These are phyloP conservation scores for Onychomys torridus DNA, from an alignment of 2,797 vertebrate genomes.

Conservation along the genomic window DNA sequence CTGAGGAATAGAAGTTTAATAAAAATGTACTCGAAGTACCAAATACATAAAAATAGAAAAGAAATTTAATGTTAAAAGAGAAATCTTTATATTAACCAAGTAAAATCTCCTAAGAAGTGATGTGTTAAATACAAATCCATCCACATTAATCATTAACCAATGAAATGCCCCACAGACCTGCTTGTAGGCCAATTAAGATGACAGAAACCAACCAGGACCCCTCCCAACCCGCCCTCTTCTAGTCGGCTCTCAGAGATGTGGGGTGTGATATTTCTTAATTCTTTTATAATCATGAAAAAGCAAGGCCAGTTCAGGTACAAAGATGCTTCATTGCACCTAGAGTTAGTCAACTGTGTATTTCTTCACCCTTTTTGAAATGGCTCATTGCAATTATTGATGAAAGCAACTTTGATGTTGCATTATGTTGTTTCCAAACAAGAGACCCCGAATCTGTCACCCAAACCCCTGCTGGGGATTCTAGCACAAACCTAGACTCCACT, in stretches of 20 bases:
- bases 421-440: constrained; percentile 74
- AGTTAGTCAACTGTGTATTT: constrained; percentile 72
- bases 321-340: neutral
- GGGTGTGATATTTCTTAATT: neutral
- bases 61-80: constrained; percentile 54
- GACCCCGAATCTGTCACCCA: neutral
- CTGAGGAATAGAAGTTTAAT: neutral
- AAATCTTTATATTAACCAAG: neutral
- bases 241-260: neutral
- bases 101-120: constrained; percentile 24
- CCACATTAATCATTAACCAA: neutral
- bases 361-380: constrained; percentile 78
- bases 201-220: neutral
- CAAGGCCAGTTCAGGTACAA: neutral
- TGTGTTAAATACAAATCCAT: constrained; percentile 67
- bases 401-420: constrained; percentile 50
- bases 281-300: neutral
- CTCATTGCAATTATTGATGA: constrained; percentile 69
- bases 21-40: constrained; percentile 38
- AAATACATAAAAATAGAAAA: constrained; percentile 45
- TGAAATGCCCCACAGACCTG: neutral
- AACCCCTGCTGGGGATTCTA: neutral
- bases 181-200: neutral
- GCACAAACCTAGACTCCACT: neutral
- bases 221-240: neutral